Base-by-base conservation (phyloP, 2,888 invertebrate species). In the Rhodophaea formosa region DNA sequence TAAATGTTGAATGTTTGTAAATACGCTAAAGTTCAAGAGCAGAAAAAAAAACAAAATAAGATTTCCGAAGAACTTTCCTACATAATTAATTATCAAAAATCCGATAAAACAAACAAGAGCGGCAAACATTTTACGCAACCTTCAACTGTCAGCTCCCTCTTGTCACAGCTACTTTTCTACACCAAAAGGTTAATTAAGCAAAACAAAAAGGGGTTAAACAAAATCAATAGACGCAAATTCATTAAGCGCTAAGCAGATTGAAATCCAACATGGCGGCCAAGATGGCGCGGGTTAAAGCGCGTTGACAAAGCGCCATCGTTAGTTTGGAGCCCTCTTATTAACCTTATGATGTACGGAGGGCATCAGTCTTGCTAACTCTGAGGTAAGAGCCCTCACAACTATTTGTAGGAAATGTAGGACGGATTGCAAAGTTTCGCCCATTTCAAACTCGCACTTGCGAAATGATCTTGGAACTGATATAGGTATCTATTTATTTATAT, bases 271-370 rank as follows among this genome's bases (percentile, higher is more conserved):
- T 89, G 89, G 89, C 88, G 77, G 67, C 68, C 85, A 88, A 88
- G 86, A 88, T 86, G 89, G 88, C 87, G 86, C 72, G 80, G 80
- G 82, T 82, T 88, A 85, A 89, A 86, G 85, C 90, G 84, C 85
- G 87, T 84, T 91, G 92, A 92, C 91, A 91, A 91, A 92, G 91
- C 88, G 89, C 59, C 76, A 79, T 89, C 91, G 92, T 91, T 91
- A 92, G 91, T 89, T 86, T 79, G 80, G 82, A 90, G 90, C 89
- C 90, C 90, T 88, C 91, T 92, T 92, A 92, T 91, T 92, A 92
- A 92, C 91, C 89, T 91, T 91, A 91, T 92, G 92, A 91, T 88
- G 90, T 88, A 92, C 86, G 88, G 79, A 76, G 80, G 82, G 79
- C 85, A 90, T 91, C 84, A 68, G 70, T 87, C 86, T 86, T 86